Evolutionary conservation across 2,797 vertebrate species (phyloP).

Genomic region (Okamejei kenojei): DNA sequence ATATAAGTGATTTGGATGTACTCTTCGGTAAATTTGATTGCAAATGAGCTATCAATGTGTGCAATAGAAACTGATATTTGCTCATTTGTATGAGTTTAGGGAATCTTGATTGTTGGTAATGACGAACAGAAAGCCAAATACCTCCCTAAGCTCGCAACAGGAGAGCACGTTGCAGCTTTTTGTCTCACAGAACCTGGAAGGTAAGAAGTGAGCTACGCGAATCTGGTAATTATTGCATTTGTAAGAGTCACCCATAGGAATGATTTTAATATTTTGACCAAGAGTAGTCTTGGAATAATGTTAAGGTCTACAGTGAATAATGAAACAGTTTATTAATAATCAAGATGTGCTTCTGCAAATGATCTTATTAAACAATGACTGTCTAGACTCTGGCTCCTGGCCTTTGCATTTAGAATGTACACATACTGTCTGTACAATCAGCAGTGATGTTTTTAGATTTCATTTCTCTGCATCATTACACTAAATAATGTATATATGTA

Average conservation of each 20-base stretch:
- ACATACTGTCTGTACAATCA: background rate
- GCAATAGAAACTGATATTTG: background rate
- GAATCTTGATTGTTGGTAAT: slow-evolving; percentile 80
- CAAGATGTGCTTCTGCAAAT: background rate
- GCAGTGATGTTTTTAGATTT: background rate
- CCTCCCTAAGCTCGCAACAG: slow-evolving; percentile 77
- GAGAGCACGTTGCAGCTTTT: slow-evolving; percentile 87
- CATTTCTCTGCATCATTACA: background rate
- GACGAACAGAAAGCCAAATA: slow-evolving; percentile 89
- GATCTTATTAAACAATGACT: background rate
- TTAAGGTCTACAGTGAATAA: background rate
- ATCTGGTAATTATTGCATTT: background rate
- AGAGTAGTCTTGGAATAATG: background rate
- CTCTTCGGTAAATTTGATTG: background rate
- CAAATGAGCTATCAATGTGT: background rate
- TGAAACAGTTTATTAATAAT: background rate
- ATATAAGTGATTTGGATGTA: background rate
- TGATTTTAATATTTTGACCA: background rate
- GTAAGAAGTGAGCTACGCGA: slow-evolving; percentile 50
- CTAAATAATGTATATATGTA: background rate
- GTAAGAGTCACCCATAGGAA: background rate
- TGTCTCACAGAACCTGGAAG: slow-evolving; percentile 89
- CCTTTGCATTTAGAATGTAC: background rate
- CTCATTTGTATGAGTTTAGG: slow-evolving; percentile 58
- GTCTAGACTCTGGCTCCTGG: background rate